These are phyloP conservation scores for Fragum whitleyi DNA, from an alignment of 2,888 invertebrate species.

Conservation along the genomic window DNA sequence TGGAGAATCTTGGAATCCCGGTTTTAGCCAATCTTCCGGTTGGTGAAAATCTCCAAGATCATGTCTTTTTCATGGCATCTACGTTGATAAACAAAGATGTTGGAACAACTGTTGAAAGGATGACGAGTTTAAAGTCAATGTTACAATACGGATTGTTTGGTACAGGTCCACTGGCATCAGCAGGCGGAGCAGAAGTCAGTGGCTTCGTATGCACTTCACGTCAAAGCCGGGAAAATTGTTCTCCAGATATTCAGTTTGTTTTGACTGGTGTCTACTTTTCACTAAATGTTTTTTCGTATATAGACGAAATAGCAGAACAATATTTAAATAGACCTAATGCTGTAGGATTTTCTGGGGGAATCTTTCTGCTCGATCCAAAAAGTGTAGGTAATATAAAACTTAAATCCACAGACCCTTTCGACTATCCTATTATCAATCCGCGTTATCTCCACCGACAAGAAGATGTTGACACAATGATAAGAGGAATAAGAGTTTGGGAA, in stretches of 20 bases:
- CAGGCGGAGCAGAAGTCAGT: slow-evolving; percentile 36
- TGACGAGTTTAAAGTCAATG: slow-evolving; percentile 25
- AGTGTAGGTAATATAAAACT: slow-evolving; percentile 92
- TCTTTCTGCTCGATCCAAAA: slow-evolving; percentile 87
- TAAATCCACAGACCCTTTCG: slow-evolving; percentile 90
- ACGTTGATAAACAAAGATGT: slow-evolving; percentile 26
- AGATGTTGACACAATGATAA: slow-evolving; percentile 86
- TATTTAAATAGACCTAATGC: slow-evolving; percentile 20
- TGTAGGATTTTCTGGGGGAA: slow-evolving; percentile 77
- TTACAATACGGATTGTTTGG: slow-evolving; percentile 49
- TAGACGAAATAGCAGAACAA: slow-evolving; percentile 42
- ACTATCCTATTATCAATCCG: slow-evolving; percentile 94
- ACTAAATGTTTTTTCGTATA: slow-evolving; percentile 27
- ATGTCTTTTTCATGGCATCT: slow-evolving; percentile 25
- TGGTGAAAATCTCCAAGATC: slow-evolving; percentile 32
- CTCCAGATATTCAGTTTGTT: slow-evolving; percentile 51
- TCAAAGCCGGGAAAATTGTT: slow-evolving; percentile 22
- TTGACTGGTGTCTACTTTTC: slow-evolving; percentile 28
- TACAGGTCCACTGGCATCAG: slow-evolving; percentile 31
- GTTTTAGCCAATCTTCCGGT: slow-evolving; percentile 80
- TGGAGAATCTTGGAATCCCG: slow-evolving; percentile 79
- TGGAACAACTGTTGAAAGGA: slow-evolving; percentile 27
- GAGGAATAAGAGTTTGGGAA: slow-evolving; percentile 49
- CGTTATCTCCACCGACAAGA: slow-evolving; percentile 91
- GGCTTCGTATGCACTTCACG: slow-evolving; percentile 35